Base-by-base conservation (phyloP, 2,888 invertebrate species). In the Agrotis puta region DNA sequence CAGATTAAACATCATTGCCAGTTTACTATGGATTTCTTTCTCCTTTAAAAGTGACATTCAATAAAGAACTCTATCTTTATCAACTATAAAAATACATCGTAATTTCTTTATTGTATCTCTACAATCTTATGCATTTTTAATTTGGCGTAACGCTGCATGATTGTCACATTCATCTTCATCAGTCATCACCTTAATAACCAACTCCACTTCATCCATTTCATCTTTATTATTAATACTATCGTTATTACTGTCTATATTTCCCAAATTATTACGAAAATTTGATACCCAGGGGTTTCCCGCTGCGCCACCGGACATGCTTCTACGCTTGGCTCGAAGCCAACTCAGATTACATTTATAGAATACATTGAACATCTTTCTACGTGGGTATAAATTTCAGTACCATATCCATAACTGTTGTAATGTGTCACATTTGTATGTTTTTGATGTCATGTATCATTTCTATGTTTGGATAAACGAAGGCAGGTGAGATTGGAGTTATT, bases 241-340 rank as follows among this genome's bases (percentile, higher is more conserved):
- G 4, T 39, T 63, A 22, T 22, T 45, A 48, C 2, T 24, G 56
- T 39, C 18, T 14, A 51, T 47, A 20, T 48, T 64, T 20, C 3
- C 13, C 13, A 24, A 45, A 73, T 58, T 18, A 73, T 62, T 45
- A 20, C 24, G 33, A 59, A 39, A 63, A 75, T 66, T 45, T 58
- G 69, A 71, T 74, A 72, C 58, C 61, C 65, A 85, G 88, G 90
- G 88, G 85, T 88, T 89, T 84, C 88, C 90, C 88, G 80, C 62
- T 77, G 86, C 86, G 78, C 81, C 85, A 74, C 78, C 72, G 72
- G 81, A 74, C 74, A 77, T 79, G 74, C 83, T 70, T 80, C 33
- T 84, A 71, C 70, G 51, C 22, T 85, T 91, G 92, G 91, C 86
- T 27, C 4, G 3, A 9, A 57, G 88, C 92, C 91, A 92, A 86